These are phyloP conservation scores for Augochlorella aurata DNA, from an alignment of 2,888 invertebrate genomes.

Conservation along the genomic window DNA sequence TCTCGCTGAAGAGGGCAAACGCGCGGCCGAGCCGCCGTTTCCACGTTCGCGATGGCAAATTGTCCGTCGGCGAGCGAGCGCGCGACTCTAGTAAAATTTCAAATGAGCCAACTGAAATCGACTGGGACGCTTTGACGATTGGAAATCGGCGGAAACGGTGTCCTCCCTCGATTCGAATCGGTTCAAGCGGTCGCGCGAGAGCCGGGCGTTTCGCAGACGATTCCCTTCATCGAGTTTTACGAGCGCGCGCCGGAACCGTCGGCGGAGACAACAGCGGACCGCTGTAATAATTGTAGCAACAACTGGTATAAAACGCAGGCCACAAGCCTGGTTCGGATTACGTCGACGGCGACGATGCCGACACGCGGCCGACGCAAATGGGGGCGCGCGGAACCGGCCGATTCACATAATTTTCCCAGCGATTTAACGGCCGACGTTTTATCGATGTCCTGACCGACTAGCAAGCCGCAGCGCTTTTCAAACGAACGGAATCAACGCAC, in stretches of 20 bases:
- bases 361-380: neutral
- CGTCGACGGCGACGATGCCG: neutral
- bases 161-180: slow-evolving; percentile 9
- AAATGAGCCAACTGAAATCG: neutral
- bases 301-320: slow-evolving; percentile 45
- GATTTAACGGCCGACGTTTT: slow-evolving; percentile 43
- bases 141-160: neutral
- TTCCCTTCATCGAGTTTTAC: slow-evolving; percentile 39
- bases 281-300: slow-evolving; percentile 49
- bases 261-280: slow-evolving; percentile 9
- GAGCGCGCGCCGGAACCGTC: slow-evolving; percentile 16
- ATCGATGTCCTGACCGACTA: neutral
- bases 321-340: slow-evolving; percentile 25
- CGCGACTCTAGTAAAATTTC: neutral
- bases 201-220: neutral
- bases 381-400: neutral
- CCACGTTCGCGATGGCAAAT: too few relatives aligned
- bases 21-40: too few relatives aligned
- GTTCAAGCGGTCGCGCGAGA: neutral
- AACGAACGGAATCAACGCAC: slow-evolving; percentile 1
- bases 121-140: too few relatives aligned
- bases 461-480: neutral
- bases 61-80: neutral
- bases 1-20: neutral
- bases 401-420: slow-evolving; percentile 42